Conservation (phyloP, 2,113 vertebrate genomes). For the Taxidea taxus region DNA sequence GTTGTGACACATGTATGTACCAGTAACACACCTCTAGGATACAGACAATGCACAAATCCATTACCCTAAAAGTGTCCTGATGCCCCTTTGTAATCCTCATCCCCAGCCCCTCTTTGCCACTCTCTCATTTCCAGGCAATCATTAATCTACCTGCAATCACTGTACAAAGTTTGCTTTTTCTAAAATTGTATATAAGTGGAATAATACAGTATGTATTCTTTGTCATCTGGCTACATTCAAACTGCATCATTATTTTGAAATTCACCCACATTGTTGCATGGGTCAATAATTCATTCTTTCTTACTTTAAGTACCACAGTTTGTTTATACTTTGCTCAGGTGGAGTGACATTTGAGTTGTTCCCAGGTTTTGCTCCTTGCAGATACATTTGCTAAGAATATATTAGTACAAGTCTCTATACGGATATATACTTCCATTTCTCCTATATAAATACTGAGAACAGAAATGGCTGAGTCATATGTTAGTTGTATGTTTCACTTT, state of each 20-base stretch:
- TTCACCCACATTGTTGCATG: not conserved
- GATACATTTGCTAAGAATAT: not conserved
- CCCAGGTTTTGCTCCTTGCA: not conserved
- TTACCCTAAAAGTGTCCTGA: not conserved
- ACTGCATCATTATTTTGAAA: slow-evolving; percentile 20
- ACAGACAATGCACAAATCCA: not conserved
- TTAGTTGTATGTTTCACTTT: not conserved
- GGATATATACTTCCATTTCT: not conserved
- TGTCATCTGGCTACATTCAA: not conserved
- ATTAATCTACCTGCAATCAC: not conserved
- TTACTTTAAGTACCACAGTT: not conserved
- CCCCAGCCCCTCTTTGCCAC: not conserved
- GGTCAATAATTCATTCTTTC: not conserved
- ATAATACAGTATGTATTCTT: not conserved
- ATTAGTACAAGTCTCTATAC: not conserved
- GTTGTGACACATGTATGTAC: not conserved
- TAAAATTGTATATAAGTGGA: not conserved
- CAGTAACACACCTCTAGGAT: not conserved
- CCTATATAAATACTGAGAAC: not conserved
- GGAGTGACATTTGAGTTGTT: not conserved
- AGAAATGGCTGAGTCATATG: not conserved
- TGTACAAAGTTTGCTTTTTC: not conserved
- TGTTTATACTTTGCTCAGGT: not conserved
- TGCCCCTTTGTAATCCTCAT: not conserved
- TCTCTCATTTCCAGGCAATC: not conserved